Conservation (phyloP, 37 sponge, comb jelly and placozoan genomes). For the Spongia lamella region DNA sequence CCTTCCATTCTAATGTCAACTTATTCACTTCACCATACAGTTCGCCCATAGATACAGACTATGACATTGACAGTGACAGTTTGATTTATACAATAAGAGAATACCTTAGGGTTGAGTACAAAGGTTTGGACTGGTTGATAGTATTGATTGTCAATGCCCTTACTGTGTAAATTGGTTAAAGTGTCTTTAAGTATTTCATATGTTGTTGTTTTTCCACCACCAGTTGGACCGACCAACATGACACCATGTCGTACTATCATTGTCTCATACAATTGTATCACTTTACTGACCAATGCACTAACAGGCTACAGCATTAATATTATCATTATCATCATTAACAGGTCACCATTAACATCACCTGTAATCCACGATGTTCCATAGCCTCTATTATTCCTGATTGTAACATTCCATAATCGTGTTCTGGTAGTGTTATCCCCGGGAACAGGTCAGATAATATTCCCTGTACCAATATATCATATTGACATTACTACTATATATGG, state of each 20-base stretch:
- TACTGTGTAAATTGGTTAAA: constrained; percentile 72
- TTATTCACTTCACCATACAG: constrained; percentile 97
- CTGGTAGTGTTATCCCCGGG: constrained; percentile 89
- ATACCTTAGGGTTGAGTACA: constrained; percentile 95
- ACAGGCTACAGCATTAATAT: neutral
- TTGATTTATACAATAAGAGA: neutral
- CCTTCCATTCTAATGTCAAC: constrained; percentile 95
- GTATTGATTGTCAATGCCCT: constrained; percentile 61
- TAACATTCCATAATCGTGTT: constrained; percentile 94
- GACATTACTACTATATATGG: neutral
- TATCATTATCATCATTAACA: too few species aligned
- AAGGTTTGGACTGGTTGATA: constrained; percentile 91
- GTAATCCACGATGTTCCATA: constrained; percentile 47
- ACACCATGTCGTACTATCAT: constrained; percentile 96
- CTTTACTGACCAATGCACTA: constrained; percentile 61
- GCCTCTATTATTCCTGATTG: constrained; percentile 80
- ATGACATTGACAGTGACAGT: neutral
- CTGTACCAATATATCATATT: constrained; percentile 18
- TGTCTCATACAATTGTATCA: constrained; percentile 96
- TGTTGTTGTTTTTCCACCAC: constrained; percentile 95
- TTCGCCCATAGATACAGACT: constrained; percentile 95
- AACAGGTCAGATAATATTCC: constrained; percentile 93
- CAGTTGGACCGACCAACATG: constrained; percentile 99
- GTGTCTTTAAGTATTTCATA: constrained; percentile 91
- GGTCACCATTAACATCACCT: constrained; percentile 58